These are phyloP conservation scores for Protodeltote pygarga DNA, from an alignment of 2,888 invertebrate genomes.

Conservation along the genomic window DNA sequence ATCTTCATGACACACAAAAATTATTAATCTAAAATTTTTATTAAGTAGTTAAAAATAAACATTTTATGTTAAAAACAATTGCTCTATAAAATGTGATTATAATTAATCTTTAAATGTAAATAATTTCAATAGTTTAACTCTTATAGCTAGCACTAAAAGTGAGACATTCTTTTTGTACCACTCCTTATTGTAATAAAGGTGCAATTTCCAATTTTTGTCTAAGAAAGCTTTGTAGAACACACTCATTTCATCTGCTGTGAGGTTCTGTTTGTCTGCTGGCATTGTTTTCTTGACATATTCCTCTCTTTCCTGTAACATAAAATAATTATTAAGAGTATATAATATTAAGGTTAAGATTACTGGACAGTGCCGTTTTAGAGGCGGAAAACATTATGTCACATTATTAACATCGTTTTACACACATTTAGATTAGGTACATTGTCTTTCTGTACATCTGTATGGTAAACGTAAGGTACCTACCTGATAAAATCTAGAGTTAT, in stretches of 20 bases:
- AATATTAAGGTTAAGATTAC: too few relatives aligned
- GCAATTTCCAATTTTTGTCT: conserved; percentile 92
- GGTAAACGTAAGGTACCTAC: conserved; percentile 52
- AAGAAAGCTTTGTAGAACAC: conserved; percentile 95
- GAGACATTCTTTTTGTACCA: conserved; percentile 94
- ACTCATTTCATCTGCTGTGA: conserved; percentile 94
- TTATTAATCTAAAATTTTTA: not conserved
- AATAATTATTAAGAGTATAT: too few relatives aligned
- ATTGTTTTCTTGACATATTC: conserved; percentile 83
- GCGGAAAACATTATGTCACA: too few relatives aligned
- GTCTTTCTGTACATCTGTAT: too few relatives aligned
- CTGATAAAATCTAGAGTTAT: conserved; percentile 92
- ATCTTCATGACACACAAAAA: not conserved
- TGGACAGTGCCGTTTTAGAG: too few relatives aligned
- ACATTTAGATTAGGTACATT: too few relatives aligned
- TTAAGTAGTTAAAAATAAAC: conserved; percentile 39
- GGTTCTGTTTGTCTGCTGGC: conserved; percentile 81
- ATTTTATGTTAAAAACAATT: conserved; percentile 28
- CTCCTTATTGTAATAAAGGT: conserved; percentile 92
- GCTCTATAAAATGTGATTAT: conserved; percentile 13
- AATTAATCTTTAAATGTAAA: conserved; percentile 66
- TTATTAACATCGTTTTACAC: too few relatives aligned
- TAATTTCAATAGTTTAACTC: conserved; percentile 83
- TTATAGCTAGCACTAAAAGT: conserved; percentile 88
- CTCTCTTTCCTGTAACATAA: conserved; percentile 83